Evolutionary conservation across 2,113 vertebrate species (phyloP), one percentile per base, ranked within the genome.

Genomic region (Colossoma macropomum): DNA sequence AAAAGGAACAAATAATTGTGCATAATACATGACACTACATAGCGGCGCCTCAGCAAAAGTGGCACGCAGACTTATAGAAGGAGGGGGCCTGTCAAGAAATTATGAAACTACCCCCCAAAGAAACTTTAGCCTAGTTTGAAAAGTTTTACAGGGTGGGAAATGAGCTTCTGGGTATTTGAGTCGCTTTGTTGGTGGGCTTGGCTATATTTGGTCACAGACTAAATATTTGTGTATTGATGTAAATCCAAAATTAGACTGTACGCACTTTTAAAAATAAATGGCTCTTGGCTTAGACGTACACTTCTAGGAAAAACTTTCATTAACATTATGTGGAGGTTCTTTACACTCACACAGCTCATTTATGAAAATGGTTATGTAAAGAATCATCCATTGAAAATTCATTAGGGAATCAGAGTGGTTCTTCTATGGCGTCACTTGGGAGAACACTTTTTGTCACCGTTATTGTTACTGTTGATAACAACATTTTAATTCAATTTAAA

Each of bases 1-100:
- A 89, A 89, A 81, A 89, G 83, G 88, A 84, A 87, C 72, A 87
- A 91, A 91, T 87, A 88, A 87, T 30, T 83, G 85, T 89, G 88
- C 85, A 92, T 90, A 90, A 89, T 90, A 85, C 81, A 91, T 86
- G 88, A 82, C 73, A 86, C 75, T 82, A 50, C 30, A 45, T 88
- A 81, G 82, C 78, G 79, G 87, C 87, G 77, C 87, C 83, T 87
- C 81, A 79, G 60, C 82, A 60, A 83, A 86, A 89, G 81, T 87
- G 85, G 89, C 90, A 88, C 70, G 79, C 83, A 90, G 83, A 32
- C 82, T 84, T 79, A 56, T 32, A 56, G 56, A 62, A 34, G 52
- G 5, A 75, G 54, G 15, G 12, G 70, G 52, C 23, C 15, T 25
- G 13, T 38, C n/a, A 28, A 74, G 15, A 11, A 30, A 28, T 45